phyloP scores from a whole-genome alignment of 2,113 vertebrate species.

The Crocuta crocuta region DNA sequence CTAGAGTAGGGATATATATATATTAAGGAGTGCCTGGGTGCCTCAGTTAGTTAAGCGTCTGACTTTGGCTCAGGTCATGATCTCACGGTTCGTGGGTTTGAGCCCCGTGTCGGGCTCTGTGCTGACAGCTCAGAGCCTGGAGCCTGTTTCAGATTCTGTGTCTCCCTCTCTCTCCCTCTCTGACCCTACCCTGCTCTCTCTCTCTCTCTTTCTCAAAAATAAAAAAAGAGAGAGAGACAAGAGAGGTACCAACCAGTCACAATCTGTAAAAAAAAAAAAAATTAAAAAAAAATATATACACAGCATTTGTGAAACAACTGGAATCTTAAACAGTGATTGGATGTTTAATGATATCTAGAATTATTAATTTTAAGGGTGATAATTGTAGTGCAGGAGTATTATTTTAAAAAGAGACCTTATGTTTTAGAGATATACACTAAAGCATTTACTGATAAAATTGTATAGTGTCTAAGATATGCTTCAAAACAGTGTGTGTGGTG shows the following conservation, averaged over 20 bases:
- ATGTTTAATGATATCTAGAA: background rate
- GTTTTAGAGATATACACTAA: background rate
- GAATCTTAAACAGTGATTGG: background rate
- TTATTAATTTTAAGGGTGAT: background rate
- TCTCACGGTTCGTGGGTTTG: no score
- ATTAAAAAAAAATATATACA: background rate
- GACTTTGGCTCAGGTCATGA: no score
- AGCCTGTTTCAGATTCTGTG: no score
- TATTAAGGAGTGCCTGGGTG: no score
- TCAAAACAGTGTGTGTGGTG: background rate
- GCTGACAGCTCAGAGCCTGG: no score
- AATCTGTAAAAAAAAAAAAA: no score
- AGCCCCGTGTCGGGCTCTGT: no score
- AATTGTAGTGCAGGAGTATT: background rate
- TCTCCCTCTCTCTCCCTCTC: no score
- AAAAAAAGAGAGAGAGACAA: background rate
- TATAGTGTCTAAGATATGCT: background rate
- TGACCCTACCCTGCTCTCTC: no score
- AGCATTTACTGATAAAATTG: background rate
- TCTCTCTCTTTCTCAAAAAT: no score
- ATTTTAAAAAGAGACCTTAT: background rate
- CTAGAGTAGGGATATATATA: background rate
- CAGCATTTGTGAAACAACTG: background rate
- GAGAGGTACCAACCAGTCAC: background rate
- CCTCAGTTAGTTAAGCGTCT: no score